Evolutionary conservation across 2,888 invertebrate genomes (phyloP).

Genomic region (Amiota mariae): DNA sequence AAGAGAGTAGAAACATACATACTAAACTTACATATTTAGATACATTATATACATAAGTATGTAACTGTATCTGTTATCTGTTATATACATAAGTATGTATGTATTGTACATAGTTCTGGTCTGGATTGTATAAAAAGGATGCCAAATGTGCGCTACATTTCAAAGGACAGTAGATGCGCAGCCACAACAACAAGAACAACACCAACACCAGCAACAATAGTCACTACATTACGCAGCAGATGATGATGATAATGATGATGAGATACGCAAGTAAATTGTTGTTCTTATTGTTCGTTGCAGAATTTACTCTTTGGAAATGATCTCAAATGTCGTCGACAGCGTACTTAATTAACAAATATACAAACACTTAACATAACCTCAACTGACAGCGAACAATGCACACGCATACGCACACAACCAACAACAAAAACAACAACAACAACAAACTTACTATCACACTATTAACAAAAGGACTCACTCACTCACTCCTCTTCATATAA

Average conservation of each 20-base stretch:
- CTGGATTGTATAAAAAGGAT: slow-evolving; percentile 24
- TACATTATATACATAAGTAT: slow-evolving; percentile 38
- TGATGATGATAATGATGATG: neutral
- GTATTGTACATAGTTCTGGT: slow-evolving; percentile 24
- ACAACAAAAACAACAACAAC: slow-evolving; percentile 32
- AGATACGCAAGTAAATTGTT: slow-evolving; percentile 27
- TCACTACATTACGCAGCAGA: slow-evolving; percentile 23
- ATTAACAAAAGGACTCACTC: slow-evolving; percentile 1
- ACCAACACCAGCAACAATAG: slow-evolving; percentile 30
- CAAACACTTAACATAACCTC: slow-evolving; percentile 69
- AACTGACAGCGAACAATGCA: slow-evolving; percentile 56
- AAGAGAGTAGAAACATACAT: too few relatives aligned
- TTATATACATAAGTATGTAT: neutral
- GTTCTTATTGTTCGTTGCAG: slow-evolving; percentile 37
- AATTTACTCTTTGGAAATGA: slow-evolving; percentile 57
- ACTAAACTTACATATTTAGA: slow-evolving; percentile 31
- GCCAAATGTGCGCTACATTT: slow-evolving; percentile 5
- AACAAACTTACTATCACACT: slow-evolving; percentile 30
- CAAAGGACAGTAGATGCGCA: slow-evolving; percentile 66
- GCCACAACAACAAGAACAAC: slow-evolving; percentile 52
- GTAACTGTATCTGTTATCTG: too few relatives aligned
- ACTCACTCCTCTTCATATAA: too few relatives aligned
- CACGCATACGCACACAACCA: slow-evolving; percentile 17
- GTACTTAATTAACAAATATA: slow-evolving; percentile 72
- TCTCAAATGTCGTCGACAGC: slow-evolving; percentile 55